Base-by-base conservation (phyloP, 2,113 vertebrate species). In the Nansenia antarctica region DNA sequence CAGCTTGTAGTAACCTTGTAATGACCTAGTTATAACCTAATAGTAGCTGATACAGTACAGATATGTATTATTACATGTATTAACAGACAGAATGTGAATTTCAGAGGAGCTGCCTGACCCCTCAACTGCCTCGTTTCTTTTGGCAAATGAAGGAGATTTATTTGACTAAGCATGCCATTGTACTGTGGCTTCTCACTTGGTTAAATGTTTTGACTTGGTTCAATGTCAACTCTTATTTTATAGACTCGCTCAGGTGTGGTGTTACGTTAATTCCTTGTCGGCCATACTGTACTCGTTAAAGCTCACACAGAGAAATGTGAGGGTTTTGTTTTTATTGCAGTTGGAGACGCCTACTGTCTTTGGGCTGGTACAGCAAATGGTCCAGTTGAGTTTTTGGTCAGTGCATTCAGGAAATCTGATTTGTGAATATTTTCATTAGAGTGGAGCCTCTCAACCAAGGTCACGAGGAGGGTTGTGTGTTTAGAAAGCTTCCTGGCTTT, bases 241-340 rank as follows among this genome's bases (percentile, higher is more conserved):
- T 15, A 47, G 80, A 39, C 49, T 54, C 60, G 3, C 66, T 84
- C 78, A 85, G 87, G 85, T 88, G 77, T 62, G 74, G 52, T 30
- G 67, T 49, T 69, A 24, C 59, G 47, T 63, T 27, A 57, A 67
- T 67, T 65, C 24, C 57, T 63, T 60, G 78, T 76, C 11, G 14
- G 8, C 69, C 8, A 8, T n/a, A 64, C 37, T 72, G 6, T n/a
- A 64, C 37, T 72, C n/a, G 18, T 80, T 80, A 77, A 77, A 80
- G 62, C 49, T 35, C 67, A 66, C 54, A 35, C 52, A 37, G 27
- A 2, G 27, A 64, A 54, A 74, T 42, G 62, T 66, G 69, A 77
- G 68, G n/a, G 37, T 18, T 32, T 60, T 66, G 37, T 14, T 47
- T 47, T 45, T 14, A 37, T n/a, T 24, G 39, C 24, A 14, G n/a